Base-by-base conservation (phyloP, 1,140 invertebrate species). In the Dufourea novaeangliae region DNA sequence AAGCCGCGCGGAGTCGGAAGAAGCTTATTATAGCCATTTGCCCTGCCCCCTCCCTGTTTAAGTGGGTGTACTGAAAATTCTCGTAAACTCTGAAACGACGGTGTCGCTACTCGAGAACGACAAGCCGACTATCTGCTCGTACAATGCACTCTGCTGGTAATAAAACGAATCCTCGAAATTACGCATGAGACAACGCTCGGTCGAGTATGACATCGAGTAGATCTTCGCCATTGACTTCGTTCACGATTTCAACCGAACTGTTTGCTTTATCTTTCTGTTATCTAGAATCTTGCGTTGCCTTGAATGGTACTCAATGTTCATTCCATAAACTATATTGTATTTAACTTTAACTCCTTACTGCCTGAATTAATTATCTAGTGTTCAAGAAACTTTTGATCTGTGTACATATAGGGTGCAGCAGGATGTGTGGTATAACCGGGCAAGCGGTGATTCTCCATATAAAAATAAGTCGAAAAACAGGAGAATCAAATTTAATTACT, bases 1-100 rank as follows among this genome's bases (percentile, higher is more conserved):
- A 44, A 83, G 69, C 50, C 25, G 17, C 59, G 66, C 7, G 12
- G 27, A 71, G 61, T 83, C 72, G 39, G 62, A 75, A 75, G 73
- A 63, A 64, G 69, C 82, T 83, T 82, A 79, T 83, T 83, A 83
- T 79, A 80, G 82, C 77, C 80, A 79, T 82, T 83, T 82, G 59
- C 80, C n/a, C n/a, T n/a, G n/a, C n/a, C n/a, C n/a, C n/a, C 70
- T 63, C 50, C 52, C 62, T 67, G 12, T 79, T 84, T 79, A 79
- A 79, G 46, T 56, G 80, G 39, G 44, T 71, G 62, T 63, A 76
- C 77, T 74, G 82, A 79, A 84, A 84, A 84, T 83, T 80, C 77
- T 76, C 77, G 77, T 83, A 83, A 84, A 80, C 67, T 67, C 71
- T 66, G 71, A 41, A 83, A 83, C 71, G 77, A 80, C 72, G 59